Evolutionary conservation across 2,888 invertebrate genomes (phyloP).

Genomic region (Psococerastis gibbosa): DNA sequence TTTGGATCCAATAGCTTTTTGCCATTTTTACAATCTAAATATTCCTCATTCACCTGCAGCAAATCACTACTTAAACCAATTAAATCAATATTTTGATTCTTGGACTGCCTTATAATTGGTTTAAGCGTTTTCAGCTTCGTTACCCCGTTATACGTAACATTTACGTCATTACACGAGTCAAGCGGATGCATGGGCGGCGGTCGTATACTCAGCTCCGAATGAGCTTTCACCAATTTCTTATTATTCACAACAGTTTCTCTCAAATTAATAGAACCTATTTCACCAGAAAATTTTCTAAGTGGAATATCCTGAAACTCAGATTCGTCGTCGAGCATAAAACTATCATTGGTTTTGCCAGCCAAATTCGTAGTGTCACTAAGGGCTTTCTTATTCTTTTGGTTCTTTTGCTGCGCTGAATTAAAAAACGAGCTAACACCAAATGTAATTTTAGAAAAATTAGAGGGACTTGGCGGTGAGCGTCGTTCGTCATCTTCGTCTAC

Average conservation of each 20-base stretch:
- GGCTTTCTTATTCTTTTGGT: constrained; percentile 13
- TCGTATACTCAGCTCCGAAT: background rate
- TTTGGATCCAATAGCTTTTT: constrained; percentile 3
- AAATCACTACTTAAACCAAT: background rate
- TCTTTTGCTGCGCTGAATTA: constrained; percentile 12
- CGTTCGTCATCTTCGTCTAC: constrained; percentile 20
- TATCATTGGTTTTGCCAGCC: constrained; percentile 10
- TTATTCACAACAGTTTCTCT: constrained; percentile 10
- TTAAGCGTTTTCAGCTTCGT: constrained; percentile 59
- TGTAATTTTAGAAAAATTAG: constrained; percentile 15
- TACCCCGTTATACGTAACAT: constrained; percentile 61
- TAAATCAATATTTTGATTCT: constrained; percentile 5
- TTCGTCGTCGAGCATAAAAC: background rate
- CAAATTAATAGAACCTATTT: constrained; percentile 17
- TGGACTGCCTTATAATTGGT: constrained; percentile 22
- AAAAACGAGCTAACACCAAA: constrained; percentile 8
- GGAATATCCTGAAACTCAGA: too few species aligned
- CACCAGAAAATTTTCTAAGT: constrained; percentile 8
- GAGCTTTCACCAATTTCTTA: background rate
- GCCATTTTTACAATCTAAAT: background rate
- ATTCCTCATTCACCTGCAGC: constrained; percentile 4
- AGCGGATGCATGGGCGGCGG: constrained; percentile 38
- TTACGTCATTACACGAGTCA: constrained; percentile 53
- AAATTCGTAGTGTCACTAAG: constrained; percentile 7
- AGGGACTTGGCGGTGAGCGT: constrained; percentile 12